Conservation (phyloP, 1,140 invertebrate genomes). For the Melipona quadrifasciata region DNA sequence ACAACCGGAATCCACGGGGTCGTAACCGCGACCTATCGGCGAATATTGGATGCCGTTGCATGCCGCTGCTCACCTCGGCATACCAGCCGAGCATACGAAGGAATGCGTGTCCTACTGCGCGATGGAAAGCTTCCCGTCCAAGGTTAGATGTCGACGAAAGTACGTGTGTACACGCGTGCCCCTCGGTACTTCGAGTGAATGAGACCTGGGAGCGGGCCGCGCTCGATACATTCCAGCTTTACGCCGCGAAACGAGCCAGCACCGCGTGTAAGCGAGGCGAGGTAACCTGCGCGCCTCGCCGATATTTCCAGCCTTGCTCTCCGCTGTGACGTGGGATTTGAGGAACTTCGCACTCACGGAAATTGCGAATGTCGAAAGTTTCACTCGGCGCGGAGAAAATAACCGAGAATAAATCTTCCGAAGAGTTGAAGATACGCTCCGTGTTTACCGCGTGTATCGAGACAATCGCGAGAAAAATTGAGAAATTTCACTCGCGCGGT, state of each 20-base stretch:
- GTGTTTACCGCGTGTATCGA: background rate
- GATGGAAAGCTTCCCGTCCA: conserved; percentile 73
- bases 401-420: background rate
- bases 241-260: conserved; percentile 27
- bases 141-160: conserved; percentile 70
- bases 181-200: conserved; percentile 38
- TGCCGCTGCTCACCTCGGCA: conserved; percentile 78
- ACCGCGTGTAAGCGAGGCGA: too few relatives aligned
- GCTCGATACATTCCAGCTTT: conserved; percentile 55
- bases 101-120: conserved; percentile 78
- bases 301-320: background rate
- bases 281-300: too few relatives aligned
- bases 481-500: background rate
- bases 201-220: conserved; percentile 44
- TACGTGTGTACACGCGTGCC: conserved; percentile 35
- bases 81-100: conserved; percentile 75
- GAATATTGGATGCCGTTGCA: conserved; percentile 80
- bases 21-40: conserved; percentile 79
- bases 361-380: background rate
- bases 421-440: background rate
- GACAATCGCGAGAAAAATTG: background rate
- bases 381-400: background rate
- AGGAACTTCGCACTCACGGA: background rate
- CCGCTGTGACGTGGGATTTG: background rate
- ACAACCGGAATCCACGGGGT: conserved; percentile 76